A percentile compares a stretch with the other conserved stretches of the same genome.
These are phyloP conservation scores for Drosophila lacicola DNA, from an alignment of 2,888 invertebrate genomes.

Conservation along the genomic window DNA sequence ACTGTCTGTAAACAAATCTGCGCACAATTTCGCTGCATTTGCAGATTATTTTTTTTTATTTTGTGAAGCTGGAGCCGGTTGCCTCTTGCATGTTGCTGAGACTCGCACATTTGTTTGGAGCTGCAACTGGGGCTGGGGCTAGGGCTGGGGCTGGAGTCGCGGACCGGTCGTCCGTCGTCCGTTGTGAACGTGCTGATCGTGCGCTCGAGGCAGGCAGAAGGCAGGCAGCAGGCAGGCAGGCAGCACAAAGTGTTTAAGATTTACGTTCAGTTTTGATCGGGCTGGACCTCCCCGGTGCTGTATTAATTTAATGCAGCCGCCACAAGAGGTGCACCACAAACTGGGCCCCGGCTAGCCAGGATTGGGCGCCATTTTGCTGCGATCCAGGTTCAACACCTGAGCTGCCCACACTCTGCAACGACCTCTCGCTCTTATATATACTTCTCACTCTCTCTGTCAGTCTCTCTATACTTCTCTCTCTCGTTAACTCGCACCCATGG, in stretches of 20 bases:
- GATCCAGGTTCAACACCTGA: slow-evolving; percentile 43
- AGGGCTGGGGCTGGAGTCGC: slow-evolving; percentile 9
- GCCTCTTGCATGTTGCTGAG: slow-evolving; percentile 1
- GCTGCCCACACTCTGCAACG: slow-evolving; percentile 29
- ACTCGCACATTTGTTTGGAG: slow-evolving; percentile 53
- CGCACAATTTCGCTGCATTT: slow-evolving; percentile 76
- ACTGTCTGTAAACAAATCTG: slow-evolving; percentile 74
- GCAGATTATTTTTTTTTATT: slow-evolving; percentile 63
- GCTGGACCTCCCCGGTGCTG: slow-evolving; percentile 83
- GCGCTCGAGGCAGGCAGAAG: slow-evolving; percentile 56
- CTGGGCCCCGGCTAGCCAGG: slow-evolving; percentile 9
- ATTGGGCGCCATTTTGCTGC: slow-evolving; percentile 45
- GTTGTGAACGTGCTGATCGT: slow-evolving; percentile 83
- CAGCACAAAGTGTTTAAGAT: slow-evolving; percentile 74
- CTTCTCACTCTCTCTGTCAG: neutral
- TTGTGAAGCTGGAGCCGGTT: slow-evolving; percentile 10
- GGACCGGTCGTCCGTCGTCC: slow-evolving; percentile 22
- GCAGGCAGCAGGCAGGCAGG: slow-evolving; percentile 24
- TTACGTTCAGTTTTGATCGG: slow-evolving; percentile 83
- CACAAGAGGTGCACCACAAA: slow-evolving; percentile 32
- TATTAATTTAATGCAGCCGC: slow-evolving; percentile 72
- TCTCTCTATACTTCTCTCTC: neutral
- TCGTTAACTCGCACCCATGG: slow-evolving; percentile 42
- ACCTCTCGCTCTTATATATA: neutral
- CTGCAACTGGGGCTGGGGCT: slow-evolving; percentile 4